Percentiles rank a stretch among this genome's conserved stretches.
Conservation (phyloP, 2,888 invertebrate species). For the Craniophora ligustri region DNA sequence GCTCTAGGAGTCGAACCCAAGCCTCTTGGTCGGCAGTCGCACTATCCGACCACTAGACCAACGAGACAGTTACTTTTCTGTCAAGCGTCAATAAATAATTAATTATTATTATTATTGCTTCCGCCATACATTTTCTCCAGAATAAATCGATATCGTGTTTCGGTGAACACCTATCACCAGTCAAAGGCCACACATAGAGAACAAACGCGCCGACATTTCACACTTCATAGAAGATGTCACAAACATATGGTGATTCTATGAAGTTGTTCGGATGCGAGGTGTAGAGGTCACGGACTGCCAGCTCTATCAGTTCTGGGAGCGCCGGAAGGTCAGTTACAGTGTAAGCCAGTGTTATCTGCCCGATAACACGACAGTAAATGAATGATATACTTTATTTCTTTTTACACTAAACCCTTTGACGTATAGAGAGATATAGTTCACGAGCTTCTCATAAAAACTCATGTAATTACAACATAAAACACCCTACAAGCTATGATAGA, state of each 20-base stretch:
- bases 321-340: slow-evolving; percentile 50
- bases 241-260: slow-evolving; percentile 56
- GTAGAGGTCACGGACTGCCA: slow-evolving; percentile 49
- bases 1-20: no score
- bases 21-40: no score
- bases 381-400: slow-evolving; percentile 15
- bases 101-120: no score
- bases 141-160: slow-evolving; percentile 25
- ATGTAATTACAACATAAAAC: neutral
- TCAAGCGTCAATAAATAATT: no score
- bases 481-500: no score
- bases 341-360: slow-evolving; percentile 40
- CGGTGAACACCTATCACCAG: slow-evolving; percentile 32
- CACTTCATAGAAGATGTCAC: slow-evolving; percentile 30
- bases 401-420: slow-evolving; percentile 14
- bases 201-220: slow-evolving; percentile 20
- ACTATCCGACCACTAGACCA: no score
- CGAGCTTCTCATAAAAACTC: neutral
- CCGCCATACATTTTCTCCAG: neutral
- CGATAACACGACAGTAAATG: slow-evolving; percentile 46
- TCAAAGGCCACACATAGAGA: slow-evolving; percentile 16
- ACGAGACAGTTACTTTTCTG: no score
- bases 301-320: slow-evolving; percentile 67
- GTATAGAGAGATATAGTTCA: neutral
- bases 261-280: slow-evolving; percentile 67